Conservation (phyloP, 2,797 vertebrate genomes). For the Benthosema pterotum region DNA sequence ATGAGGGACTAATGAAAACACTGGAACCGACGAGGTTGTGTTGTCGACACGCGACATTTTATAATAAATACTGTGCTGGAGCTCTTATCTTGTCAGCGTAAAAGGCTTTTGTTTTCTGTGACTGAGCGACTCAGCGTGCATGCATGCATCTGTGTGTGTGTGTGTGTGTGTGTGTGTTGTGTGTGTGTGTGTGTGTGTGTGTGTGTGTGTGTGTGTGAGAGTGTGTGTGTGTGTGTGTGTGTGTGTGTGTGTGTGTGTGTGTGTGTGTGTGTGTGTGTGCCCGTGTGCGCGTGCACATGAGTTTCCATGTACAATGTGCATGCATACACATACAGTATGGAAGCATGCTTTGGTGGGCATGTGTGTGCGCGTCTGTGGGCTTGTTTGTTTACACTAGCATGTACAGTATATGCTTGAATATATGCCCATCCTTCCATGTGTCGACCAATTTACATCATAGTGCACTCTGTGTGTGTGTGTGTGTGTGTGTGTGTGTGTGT, state of each 20-base stretch:
- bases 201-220: not conserved
- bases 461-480: not conserved
- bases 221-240: not conserved
- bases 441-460: not conserved
- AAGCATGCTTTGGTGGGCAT: slow-evolving; percentile 1
- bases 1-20: slow-evolving; percentile 49
- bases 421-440: not conserved
- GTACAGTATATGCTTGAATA: not conserved
- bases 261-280: not conserved
- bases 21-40: slow-evolving; percentile 20
- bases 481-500: not conserved
- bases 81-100: slow-evolving; percentile 29
- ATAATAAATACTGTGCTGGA: slow-evolving; percentile 27
- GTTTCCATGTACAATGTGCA: slow-evolving; percentile 3
- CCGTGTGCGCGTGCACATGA: not conserved
- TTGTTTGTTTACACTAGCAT: not conserved
- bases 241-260: not conserved
- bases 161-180: not conserved
- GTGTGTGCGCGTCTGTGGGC: not conserved
- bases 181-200: not conserved
- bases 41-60: slow-evolving; percentile 29
- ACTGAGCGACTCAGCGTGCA: not conserved
- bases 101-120: not conserved
- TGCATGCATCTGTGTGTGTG: not conserved
- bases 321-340: not conserved